Evolutionary conservation across 2,797 vertebrate genomes (phyloP), one percentile per base, ranked within the genome.

Genomic region (Lepilemur ruficaudatus): DNA sequence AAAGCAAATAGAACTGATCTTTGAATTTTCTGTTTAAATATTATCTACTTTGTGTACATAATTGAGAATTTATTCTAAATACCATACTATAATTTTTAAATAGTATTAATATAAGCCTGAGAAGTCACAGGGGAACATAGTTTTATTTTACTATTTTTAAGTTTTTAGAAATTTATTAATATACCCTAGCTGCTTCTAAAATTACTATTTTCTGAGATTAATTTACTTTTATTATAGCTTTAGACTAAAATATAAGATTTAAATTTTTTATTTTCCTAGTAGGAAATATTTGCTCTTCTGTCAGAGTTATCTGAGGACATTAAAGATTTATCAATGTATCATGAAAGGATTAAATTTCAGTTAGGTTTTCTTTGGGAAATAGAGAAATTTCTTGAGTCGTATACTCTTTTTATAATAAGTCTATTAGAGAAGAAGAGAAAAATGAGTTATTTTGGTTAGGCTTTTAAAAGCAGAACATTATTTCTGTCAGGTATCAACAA

Each of bases 1-100:
- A 83, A 93, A 35, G 41, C 25, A 87, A 38, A 63, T 57, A 41
- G 41, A 81, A 85, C 30, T 75, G 20, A 55, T 81, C 20, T 75
- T 94, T 76, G 67, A 12, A 81, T 89, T 52, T 84, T 85, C 52
- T 32, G 28, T 14, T 70, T 65, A 43, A 63, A 22, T 91, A 15
- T 96, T 89, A 85, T 7, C 22, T 89, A 43, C 59, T 89, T 79
- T 75, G 14, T 80, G 3, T 85, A 80, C 67, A 75, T 89, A 92
- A 85, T 80, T 84, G 57, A 89, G 13, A 79, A 70, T 94, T 94
- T 59, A 55, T 81, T 89, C 35, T 84, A 30, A 73, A 43, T 89
- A 92, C 48, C 15, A 73, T 84, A n/a, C 38, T 48, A 1, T 69
- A 88, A 72, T 90, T 78, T 69, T 85, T 84, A 65, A 59, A 14